A percentile compares a stretch with the other conserved stretches of the same genome.
These are phyloP conservation scores for Magallana ariakensis DNA, from an alignment of 1,140 invertebrate species.

Conservation along the genomic window DNA sequence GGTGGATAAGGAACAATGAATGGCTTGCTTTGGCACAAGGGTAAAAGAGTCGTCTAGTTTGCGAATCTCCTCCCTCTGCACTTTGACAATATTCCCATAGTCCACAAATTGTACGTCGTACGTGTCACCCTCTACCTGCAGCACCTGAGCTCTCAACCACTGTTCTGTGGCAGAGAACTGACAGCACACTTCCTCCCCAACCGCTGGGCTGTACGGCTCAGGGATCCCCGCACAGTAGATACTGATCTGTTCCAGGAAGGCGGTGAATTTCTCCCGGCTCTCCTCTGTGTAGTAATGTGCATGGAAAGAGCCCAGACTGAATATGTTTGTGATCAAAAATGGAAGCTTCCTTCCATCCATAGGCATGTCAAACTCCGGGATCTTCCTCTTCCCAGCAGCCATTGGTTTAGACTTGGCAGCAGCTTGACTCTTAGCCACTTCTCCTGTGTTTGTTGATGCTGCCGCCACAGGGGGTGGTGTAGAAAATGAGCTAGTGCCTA, in stretches of 20 bases:
- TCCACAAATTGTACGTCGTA: not conserved
- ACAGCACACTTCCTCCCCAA: constrained; percentile 55
- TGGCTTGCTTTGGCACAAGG: not conserved
- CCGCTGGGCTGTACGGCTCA: constrained; percentile 24
- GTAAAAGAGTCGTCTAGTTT: not conserved
- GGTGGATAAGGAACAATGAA: constrained; percentile 18
- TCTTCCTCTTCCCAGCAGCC: not conserved
- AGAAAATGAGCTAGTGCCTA: not conserved
- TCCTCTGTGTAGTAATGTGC: constrained; percentile 5
- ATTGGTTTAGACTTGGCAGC: not conserved
- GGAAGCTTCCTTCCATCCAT: constrained; percentile 15
- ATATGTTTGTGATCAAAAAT: constrained; percentile 12
- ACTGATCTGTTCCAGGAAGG: not conserved
- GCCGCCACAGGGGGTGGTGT: no score
- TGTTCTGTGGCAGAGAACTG: constrained; percentile 41
- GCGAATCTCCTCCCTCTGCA: not conserved
- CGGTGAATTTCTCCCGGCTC: not conserved
- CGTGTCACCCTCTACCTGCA: not conserved
- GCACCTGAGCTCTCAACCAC: constrained; percentile 52
- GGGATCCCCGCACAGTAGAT: not conserved
- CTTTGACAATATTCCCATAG: not conserved
- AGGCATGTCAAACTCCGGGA: constrained; percentile 7
- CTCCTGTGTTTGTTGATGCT: not conserved
- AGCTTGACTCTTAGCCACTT: not conserved
- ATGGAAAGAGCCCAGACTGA: constrained; percentile 3